Percentiles rank a stretch among this genome's conserved stretches.
Conservation (phyloP, 1,140 invertebrate genomes). For the Lutraria rhynchaena region DNA sequence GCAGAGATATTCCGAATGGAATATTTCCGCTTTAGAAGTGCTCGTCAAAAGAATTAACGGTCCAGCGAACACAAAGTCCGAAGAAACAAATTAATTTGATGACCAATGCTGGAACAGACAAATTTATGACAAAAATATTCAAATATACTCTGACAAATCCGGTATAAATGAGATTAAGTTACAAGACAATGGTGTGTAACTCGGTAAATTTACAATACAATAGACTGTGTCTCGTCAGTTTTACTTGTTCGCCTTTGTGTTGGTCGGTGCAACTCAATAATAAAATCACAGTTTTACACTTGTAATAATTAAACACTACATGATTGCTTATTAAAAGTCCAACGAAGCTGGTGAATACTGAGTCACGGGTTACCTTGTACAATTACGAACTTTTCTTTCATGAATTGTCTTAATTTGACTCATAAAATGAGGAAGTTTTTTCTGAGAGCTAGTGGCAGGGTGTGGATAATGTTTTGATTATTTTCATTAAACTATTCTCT, state of each 20-base stretch:
- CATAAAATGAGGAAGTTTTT: too few relatives aligned
- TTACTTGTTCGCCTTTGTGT: not conserved
- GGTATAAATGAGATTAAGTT: not conserved
- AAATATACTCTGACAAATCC: not conserved
- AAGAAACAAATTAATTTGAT: slow-evolving; percentile 8
- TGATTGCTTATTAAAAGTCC: slow-evolving; percentile 14
- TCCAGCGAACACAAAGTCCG: too few relatives aligned
- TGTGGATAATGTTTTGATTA: too few relatives aligned
- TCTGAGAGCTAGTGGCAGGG: too few relatives aligned
- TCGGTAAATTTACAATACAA: not conserved
- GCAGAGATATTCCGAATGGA: too few relatives aligned
- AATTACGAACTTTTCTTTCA: too few relatives aligned
- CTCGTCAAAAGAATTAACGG: too few relatives aligned
- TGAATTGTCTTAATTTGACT: too few relatives aligned
- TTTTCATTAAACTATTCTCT: too few relatives aligned
- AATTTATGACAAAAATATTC: slow-evolving; percentile 38
- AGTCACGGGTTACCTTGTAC: too few relatives aligned
- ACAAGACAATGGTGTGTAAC: not conserved
- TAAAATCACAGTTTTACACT: not conserved
- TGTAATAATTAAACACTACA: not conserved
- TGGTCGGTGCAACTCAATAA: not conserved
- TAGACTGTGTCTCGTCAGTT: not conserved
- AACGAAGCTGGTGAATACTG: too few relatives aligned
- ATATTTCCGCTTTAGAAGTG: too few relatives aligned
- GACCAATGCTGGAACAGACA: slow-evolving; percentile 12